A percentile compares a stretch with the other conserved stretches of the same genome.
These are phyloP conservation scores for Parapsyche elsis DNA, from an alignment of 1,140 invertebrate genomes.

Conservation along the genomic window DNA sequence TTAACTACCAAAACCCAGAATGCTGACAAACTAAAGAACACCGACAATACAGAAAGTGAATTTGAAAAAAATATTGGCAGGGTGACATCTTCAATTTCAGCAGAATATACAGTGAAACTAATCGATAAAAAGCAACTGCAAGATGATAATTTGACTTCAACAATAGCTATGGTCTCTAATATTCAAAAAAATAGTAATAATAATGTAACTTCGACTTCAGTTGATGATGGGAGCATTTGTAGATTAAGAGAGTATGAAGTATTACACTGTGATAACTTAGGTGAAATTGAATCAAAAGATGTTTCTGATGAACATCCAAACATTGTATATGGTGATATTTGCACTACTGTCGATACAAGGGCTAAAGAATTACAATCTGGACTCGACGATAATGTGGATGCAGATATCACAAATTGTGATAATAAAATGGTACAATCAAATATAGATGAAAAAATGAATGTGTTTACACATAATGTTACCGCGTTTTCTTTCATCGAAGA, in stretches of 20 bases:
- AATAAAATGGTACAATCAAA: constrained; percentile 30
- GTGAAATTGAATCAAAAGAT: constrained; percentile 33
- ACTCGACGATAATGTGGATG: neutral
- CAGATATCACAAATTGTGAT: constrained; percentile 32
- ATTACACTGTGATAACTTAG: constrained; percentile 42
- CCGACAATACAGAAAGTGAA: neutral
- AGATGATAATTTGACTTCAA: neutral
- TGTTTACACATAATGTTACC: constrained; percentile 35
- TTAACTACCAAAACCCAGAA: constrained; percentile 7
- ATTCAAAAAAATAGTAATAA: neutral
- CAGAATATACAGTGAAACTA: constrained; percentile 38
- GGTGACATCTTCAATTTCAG: constrained; percentile 22
- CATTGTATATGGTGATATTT: constrained; percentile 30
- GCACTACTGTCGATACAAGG: neutral
- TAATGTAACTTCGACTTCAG: neutral
- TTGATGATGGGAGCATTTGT: neutral
- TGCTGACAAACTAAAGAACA: neutral
- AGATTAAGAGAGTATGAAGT: constrained; percentile 23
- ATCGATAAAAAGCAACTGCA: constrained; percentile 5
- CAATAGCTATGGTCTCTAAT: neutral
- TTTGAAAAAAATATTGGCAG: neutral
- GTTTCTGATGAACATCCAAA: neutral
- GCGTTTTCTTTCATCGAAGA: constrained; percentile 13
- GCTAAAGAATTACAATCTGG: neutral
- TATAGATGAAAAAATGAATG: constrained; percentile 3